Base-by-base conservation (phyloP, 2,888 invertebrate species). In the Cataglyphis albicans region DNA sequence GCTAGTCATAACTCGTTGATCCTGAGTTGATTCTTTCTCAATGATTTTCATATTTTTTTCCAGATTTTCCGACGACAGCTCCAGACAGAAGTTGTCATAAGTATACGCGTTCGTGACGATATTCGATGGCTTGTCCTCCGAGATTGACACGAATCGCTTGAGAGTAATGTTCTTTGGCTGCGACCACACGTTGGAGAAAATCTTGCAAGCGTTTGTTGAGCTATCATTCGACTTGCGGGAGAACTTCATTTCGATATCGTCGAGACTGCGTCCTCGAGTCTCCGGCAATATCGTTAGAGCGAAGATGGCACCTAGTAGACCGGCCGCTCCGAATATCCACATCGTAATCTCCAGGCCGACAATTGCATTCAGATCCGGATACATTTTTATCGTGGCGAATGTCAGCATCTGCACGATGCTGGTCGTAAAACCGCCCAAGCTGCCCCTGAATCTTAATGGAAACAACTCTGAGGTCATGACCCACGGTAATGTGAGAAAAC, bases 401-500 rank as follows among this genome's bases (percentile, higher is more conserved):
- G 97, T 97, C 18, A 97, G 95, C 3, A 96, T 93, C 90, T 97
- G 97, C 0, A 96, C 97, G 73, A 97, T 96, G 81, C 97, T 97
- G 0, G 97, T 96, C 0, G 97, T 97, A 0, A 97, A 94, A 0
- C 97, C 97, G 0, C 97, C 96, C 96, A 97, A 96, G 0, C 97
- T 96, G 0, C 97, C 97, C 87, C 97, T 95, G 2, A 97, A 96
- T 82, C 96, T 95, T 86, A 97, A 95, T 2, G 97, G 97, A 90
- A 97, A 97, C 63, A 97, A 92, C 91, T 97, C 97, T 1, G 97
- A 97, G 0, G 96, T 97, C 96, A 97, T 96, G 41, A 97, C 96
- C 97, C 97, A 97, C 0, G 97, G 97, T 5, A 97, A 95, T 35
- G 97, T 97, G 0, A 97, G 93, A 93, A 97, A 97, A 0, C 97